Base-by-base conservation (phyloP, 2,797 vertebrate species). In the Ataeniobius toweri region DNA sequence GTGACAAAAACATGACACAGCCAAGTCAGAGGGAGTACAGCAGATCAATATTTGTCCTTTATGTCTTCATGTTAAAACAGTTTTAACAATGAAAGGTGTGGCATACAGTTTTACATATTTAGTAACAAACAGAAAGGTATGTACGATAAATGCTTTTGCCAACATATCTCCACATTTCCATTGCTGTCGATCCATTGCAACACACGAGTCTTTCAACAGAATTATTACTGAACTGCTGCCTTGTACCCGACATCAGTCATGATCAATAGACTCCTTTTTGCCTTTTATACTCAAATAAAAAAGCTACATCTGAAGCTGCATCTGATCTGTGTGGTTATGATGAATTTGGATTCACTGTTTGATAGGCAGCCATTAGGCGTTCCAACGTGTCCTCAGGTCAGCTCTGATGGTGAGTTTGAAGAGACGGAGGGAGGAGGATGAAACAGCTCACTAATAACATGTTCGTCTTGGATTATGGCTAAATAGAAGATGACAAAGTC, bases 311-410 rank as follows among this genome's bases (percentile, higher is more conserved):
- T 89, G 88, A 88, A 48, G 80, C 67, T 1, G 13, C 55, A 14
- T 84, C 77, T 80, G 87, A 83, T 82, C 79, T 9, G 74, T 28
- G 75, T 63, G 13, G 80, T 48, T 88, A 71, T 89, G 85, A 92
- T 87, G 84, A 80, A 69, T 18, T 79, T 14, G 74, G 84, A 79
- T 83, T 24, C 10, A 3, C 7, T 28, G 83, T 92, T 92, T 92
- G 90, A 93, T 93, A 84, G 83, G 88, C 84, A 79, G 84, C 82
- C 71, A 53, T 83, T 89, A 82, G 86, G 53, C 10, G n/a, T 85
- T 84, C 16, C 48, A 85, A 89, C 75, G 73, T 68, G 78, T 78
- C 36, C 8, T 73, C 80, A 5, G 81, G 80, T 78, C 73, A 44
- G 76, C 86, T 82, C 31, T 83, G 84, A 77, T 50, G 82, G 55